Base-by-base conservation (phyloP, 2,797 vertebrate species). In the Myotis pilosus region DNA sequence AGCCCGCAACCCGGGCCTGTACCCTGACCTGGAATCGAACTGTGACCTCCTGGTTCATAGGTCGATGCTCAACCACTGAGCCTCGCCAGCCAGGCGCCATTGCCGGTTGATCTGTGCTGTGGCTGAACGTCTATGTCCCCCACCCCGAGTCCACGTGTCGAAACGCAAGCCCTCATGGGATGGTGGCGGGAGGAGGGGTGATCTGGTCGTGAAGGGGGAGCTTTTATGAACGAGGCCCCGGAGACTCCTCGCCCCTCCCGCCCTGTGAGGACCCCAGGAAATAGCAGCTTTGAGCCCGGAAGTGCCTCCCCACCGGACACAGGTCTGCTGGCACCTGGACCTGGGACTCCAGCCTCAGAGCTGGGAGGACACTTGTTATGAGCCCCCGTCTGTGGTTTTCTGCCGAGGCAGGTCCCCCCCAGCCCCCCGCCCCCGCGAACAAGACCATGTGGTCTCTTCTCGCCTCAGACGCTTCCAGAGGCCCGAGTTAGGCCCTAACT, bases 51-150 rank as follows among this genome's bases (percentile, higher is more conserved):
- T 23, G 57, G 57, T 60, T 60, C 57, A 2, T 11, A 5, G 57
- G 57, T 12, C 10, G 23, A 28, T 57, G 55, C 55, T 57, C 8
- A 57, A 1, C 55, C 22, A 4, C 55, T 25, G 55, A 57, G 55
- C 55, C 55, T 1, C 55, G 55, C 22, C 1, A 9, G 55, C 55
- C 9, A 22, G 22, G 0, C 0, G 5, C 36, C 62, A 1, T 3
- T 8, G 17, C 41, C 0, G 0, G 36, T 44, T 38, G 57, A 12
- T 17, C 13, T 2, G 2, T 11, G 28, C 64, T 36, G 0, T 33
- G 3, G 17, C n/a, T 17, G 41, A 30, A 8, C 15, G 17, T 64
- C 9, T 30, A 2, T 33, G 86, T 6, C 22, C 16, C 57, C 62
- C 38, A 6, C 60, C 57, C 36, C 53, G 33, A 9, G 28, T 12